A percentile compares a stretch with the other conserved stretches of the same genome.
Evolutionary conservation across 1,140 invertebrate genomes (phyloP).

Genomic region (Cydia pomonella): DNA sequence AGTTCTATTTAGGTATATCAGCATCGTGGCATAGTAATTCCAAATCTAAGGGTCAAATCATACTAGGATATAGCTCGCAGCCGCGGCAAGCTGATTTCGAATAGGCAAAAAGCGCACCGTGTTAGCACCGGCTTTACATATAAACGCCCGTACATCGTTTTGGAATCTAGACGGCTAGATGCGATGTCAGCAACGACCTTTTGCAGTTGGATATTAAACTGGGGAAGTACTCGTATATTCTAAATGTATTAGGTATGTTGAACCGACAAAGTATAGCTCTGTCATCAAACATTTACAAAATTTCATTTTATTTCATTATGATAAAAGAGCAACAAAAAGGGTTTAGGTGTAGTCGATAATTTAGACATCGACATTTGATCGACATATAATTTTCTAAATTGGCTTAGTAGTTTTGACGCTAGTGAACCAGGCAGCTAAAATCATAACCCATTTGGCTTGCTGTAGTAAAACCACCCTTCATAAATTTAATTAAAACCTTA

Average conservation of each 20-base stretch:
- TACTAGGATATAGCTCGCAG: background rate
- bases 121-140: conserved; percentile 5
- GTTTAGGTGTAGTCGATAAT: too few species aligned
- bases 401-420: too few species aligned
- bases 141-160: conserved; percentile 25
- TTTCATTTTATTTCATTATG: too few species aligned
- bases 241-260: background rate
- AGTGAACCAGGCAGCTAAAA: too few species aligned
- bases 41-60: background rate
- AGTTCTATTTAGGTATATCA: too few species aligned
- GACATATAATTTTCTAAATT: too few species aligned
- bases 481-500: background rate
- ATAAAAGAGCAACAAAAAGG: too few species aligned
- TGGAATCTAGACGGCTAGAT: conserved; percentile 13
- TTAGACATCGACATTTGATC: too few species aligned
- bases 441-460: too few species aligned
- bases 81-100: background rate
- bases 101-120: background rate
- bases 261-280: background rate
- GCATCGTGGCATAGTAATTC: too few species aligned
- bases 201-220: background rate
- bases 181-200: conserved; percentile 11
- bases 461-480: background rate
- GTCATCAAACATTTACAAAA: too few species aligned
- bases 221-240: background rate